These are phyloP conservation scores for Lepidocolaptes lacrymiger DNA, from an alignment of 2,797 vertebrate species.

Conservation along the genomic window DNA sequence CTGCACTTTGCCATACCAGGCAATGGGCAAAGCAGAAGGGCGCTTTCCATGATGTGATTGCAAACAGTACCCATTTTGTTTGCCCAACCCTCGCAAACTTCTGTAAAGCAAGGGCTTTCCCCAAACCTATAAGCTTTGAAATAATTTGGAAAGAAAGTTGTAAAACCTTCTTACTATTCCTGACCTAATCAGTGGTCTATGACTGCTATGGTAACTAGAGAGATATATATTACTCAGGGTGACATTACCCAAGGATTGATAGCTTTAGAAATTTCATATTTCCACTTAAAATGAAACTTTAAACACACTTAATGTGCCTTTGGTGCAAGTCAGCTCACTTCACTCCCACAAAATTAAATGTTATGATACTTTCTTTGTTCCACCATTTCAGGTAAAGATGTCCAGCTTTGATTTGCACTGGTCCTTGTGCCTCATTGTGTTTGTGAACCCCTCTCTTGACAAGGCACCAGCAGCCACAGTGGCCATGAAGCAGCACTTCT, in stretches of 20 bases:
- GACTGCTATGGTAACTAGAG: not conserved
- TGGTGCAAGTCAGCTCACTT: not conserved
- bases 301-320: not conserved
- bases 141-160: not conserved
- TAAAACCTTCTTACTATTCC: not conserved
- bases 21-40: not conserved
- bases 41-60: not conserved
- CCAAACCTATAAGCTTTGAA: not conserved
- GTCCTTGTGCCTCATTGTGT: not conserved
- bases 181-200: not conserved
- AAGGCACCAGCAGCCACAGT: not conserved
- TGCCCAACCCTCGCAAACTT: not conserved
- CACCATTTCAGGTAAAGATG: not conserved
- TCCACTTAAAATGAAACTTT: not conserved
- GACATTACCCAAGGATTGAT: not conserved
- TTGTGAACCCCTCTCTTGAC: not conserved
- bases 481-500: not conserved
- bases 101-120: not conserved
- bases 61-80: not conserved
- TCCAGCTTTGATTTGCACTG: accelerated
- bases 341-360: not conserved
- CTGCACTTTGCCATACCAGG: accelerated
- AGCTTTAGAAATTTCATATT: not conserved
- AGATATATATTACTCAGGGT: not conserved
- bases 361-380: not conserved